These are phyloP conservation scores for Carpatolechia fugitivella DNA, from an alignment of 2,888 invertebrate species.

Conservation along the genomic window DNA sequence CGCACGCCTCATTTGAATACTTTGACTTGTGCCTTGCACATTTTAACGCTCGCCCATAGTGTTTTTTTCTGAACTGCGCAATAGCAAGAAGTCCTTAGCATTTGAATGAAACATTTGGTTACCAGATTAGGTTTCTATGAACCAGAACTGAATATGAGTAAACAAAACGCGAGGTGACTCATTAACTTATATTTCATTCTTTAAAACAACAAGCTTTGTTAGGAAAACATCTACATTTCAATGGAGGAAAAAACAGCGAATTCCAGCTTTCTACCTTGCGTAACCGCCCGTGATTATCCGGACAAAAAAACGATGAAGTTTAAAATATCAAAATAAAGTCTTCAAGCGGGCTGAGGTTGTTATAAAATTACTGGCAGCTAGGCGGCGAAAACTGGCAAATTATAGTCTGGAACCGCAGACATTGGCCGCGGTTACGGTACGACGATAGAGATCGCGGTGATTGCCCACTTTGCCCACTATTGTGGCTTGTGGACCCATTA, in stretches of 20 bases:
- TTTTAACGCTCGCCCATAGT: conserved; percentile 60
- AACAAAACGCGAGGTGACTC: conserved; percentile 52
- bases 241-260: conserved; percentile 24
- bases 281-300: conserved; percentile 47
- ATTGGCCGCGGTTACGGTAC: conserved; percentile 47
- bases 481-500: conserved; percentile 47
- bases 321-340: conserved; percentile 60
- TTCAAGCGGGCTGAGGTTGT: conserved; percentile 55
- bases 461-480: conserved; percentile 48
- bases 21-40: conserved; percentile 71
- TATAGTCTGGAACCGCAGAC: conserved; percentile 62
- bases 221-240: conserved; percentile 40
- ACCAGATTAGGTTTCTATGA: conserved; percentile 74
- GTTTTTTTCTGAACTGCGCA: conserved; percentile 58
- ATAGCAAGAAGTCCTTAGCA: conserved; percentile 58
- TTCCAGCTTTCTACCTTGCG: conserved; percentile 30
- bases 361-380: conserved; percentile 69
- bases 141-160: conserved; percentile 55
- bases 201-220: conserved; percentile 28
- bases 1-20: conserved; percentile 73
- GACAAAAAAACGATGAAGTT: conserved; percentile 44
- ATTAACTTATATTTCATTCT: conserved; percentile 48
- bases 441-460: conserved; percentile 57
- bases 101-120: conserved; percentile 75
- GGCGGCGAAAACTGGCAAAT: conserved; percentile 73